phyloP scores from a whole-genome alignment of 2,888 invertebrate species.

The Idaea biselata region DNA sequence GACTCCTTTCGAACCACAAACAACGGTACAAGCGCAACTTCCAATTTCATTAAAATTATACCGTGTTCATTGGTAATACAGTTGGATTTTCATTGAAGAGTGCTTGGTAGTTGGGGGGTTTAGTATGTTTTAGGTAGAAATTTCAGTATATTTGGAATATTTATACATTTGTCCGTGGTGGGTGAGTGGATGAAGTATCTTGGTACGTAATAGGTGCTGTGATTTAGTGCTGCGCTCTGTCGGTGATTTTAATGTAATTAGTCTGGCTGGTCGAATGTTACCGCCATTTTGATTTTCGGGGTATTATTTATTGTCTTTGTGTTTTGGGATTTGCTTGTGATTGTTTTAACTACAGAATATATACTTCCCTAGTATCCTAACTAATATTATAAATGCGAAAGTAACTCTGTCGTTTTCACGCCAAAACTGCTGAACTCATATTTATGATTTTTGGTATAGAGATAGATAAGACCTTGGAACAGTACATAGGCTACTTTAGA shows the following conservation, averaged over 20 bases:
- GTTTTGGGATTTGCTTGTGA: neutral
- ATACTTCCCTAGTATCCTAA: too few species aligned
- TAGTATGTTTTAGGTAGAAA: constrained; percentile 41
- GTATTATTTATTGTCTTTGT: constrained; percentile 5
- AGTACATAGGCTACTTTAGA: too few species aligned
- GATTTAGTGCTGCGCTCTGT: constrained; percentile 70
- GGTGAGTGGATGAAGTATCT: constrained; percentile 67
- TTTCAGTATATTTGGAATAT: constrained; percentile 77
- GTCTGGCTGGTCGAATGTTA: constrained; percentile 63
- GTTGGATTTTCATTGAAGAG: constrained; percentile 25
- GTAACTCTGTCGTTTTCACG: too few species aligned
- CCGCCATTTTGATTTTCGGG: constrained; percentile 58
- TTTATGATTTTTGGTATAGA: too few species aligned
- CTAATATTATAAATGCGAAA: too few species aligned
- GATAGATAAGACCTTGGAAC: too few species aligned
- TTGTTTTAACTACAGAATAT: neutral
- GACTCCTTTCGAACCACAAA: constrained; percentile 30
- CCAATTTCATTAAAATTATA: constrained; percentile 22
- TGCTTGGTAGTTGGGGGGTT: constrained; percentile 12
- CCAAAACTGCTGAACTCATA: too few species aligned
- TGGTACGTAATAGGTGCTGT: constrained; percentile 72
- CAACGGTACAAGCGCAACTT: constrained; percentile 30
- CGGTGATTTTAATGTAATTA: constrained; percentile 74
- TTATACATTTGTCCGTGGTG: constrained; percentile 73
- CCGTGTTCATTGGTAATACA: constrained; percentile 10